Base-by-base conservation (phyloP, 2,113 vertebrate species). In the Paramormyrops kingsleyae region DNA sequence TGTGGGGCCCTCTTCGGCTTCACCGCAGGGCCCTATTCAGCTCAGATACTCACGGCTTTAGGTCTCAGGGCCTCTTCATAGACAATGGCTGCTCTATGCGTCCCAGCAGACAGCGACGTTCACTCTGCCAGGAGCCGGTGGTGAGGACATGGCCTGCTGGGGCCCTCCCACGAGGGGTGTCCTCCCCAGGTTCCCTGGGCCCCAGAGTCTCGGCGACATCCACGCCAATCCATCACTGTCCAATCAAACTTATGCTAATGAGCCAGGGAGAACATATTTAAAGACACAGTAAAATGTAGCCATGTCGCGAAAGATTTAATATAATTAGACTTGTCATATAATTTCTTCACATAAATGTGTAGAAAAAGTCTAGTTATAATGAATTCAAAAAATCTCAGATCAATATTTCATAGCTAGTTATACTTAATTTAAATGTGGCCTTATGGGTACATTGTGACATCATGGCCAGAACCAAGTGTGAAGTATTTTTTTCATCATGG, bases 301-400 rank as follows among this genome's bases (percentile, higher is more conserved):
- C 70, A 77, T 39, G 12, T 17, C 31, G 1, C 74, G 6, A 42
- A 80, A 35, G 31, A 80, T 80, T 80, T 80, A 1, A 80, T 80
- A 80, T 80, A 80, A 80, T 80, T 80, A 80, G 74, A 42, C 31
- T 80, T 80, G 13, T 80, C 74, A 80, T 70, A 70, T 70, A 70
- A 70, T 80, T 80, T 80, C 74, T 19, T 19, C 15, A 35, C 31
- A 42, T 80, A 80, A 77, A 77, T 15, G 4, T 77, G 70, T 39
- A 77, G 70, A 77, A 77, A 66, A 70, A 70, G 62, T 31, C 62
- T 70, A 70, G 62, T 12, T 70, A 70, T 70, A 70, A 70, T 31
- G 10, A 70, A 70, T 70, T 31, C 10, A 70, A 70, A 66, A 66
- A 31, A 70, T 31, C 62, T 70, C 62, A 70, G 27, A 70, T 70